Percentiles rank a stretch among this genome's conserved stretches.
Conservation (phyloP, 2,888 invertebrate species). For the Apotomis capreana region DNA sequence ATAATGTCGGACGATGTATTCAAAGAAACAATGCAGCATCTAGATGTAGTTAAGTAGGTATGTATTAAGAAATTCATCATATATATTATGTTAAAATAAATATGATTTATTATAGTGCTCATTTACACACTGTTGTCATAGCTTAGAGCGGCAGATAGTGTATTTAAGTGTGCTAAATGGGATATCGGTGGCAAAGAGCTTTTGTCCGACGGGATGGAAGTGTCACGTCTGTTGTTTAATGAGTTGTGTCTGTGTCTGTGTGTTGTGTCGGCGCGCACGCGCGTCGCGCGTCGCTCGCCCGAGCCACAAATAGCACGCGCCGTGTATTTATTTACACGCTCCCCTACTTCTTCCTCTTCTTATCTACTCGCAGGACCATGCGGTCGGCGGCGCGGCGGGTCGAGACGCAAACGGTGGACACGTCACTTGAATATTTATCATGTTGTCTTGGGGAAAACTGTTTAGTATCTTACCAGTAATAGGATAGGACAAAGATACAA, state of each 20-base stretch:
- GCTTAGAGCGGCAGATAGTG: not conserved
- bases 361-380: slow-evolving; percentile 47
- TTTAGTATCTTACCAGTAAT: too few relatives aligned
- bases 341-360: slow-evolving; percentile 63
- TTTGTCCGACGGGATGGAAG: not conserved
- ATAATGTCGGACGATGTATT: too few relatives aligned
- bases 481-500: too few relatives aligned
- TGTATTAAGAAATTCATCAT: too few relatives aligned
- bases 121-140: not conserved
- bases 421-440: not conserved
- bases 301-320: slow-evolving; percentile 72
- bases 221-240: slow-evolving; percentile 10
- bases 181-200: not conserved
- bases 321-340: slow-evolving; percentile 68
- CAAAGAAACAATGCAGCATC: too few relatives aligned
- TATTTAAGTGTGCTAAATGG: not conserved
- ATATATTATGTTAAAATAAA: too few relatives aligned
- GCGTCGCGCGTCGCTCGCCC: slow-evolving; percentile 62
- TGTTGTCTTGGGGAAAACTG: not conserved
- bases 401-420: not conserved
- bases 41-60: too few relatives aligned
- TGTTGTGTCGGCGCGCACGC: slow-evolving; percentile 54
- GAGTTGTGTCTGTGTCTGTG: not conserved
- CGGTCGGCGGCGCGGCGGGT: slow-evolving; percentile 5
- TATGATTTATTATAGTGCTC: too few relatives aligned